Evolutionary conservation across 1,140 invertebrate genomes (phyloP), one percentile per base, ranked within the genome.

Genomic region (Drosophila lacertosa): DNA sequence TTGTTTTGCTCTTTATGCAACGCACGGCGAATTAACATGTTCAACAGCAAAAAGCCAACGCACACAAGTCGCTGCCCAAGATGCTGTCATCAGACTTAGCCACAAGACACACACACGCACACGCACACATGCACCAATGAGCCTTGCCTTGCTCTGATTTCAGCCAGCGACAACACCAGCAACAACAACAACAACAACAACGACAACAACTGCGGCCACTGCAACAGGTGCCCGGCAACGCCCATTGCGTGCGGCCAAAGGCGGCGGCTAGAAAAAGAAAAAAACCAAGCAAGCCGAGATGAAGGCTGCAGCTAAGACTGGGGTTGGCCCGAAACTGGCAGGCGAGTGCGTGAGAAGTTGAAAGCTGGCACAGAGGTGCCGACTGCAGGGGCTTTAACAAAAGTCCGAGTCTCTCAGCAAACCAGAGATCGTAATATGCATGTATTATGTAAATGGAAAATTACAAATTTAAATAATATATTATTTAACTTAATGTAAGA

Each of bases 121-220:
- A 32, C 16, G 39, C 40, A 48, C 62, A 33, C 44, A 26, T 33
- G n/a, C 32, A 7, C 26, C 13, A 11, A 2, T 50, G 22, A 47
- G 65, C 65, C 63, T 83, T 69, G 81, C 73, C 81, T 77, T 86
- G 82, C 82, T 88, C 82, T 77, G 82, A 82, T 86, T 86, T 86
- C 82, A 73, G 39, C 33, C 47, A 70, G 55, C 77, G 77, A 79
- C 76, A 78, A 75, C 20, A n/a, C n/a, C n/a, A 32, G 22, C 54
- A 63, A 15, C 57, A 37, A 11, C 42, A 59, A n/a, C n/a, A 26
- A 16, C 26, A 26, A 10, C 32, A 13, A 42, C 60, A 45, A 51
- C 47, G 42, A 58, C 63, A 58, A 18, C 42, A 55, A 50, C 35
- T 15, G 35, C 11, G 11, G 13, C 33, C 10, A 45, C 35, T 44